Evolutionary conservation across 2,888 invertebrate species (phyloP).

Genomic region (Tenthredo distinguenda): DNA sequence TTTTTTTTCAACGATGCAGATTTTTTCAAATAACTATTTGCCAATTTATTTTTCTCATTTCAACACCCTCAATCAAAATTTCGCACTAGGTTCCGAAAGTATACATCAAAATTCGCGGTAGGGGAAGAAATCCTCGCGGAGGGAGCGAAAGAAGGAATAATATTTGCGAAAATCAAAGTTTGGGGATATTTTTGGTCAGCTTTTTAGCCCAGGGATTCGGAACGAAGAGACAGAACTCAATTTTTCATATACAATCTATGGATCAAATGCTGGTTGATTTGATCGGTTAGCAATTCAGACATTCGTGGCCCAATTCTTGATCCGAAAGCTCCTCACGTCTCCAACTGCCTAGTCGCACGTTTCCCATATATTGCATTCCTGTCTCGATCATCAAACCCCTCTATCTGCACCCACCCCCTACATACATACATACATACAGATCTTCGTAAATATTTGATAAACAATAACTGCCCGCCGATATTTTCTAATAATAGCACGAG

Average conservation of each 20-base stretch:
- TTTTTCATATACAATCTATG: neutral
- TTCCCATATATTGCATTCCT: constrained; percentile 29
- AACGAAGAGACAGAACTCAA: neutral
- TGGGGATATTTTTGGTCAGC: too few relatives aligned
- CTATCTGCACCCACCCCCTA: neutral
- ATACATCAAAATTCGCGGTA: too few relatives aligned
- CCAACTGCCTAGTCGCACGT: constrained; percentile 8
- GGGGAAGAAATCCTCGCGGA: too few relatives aligned
- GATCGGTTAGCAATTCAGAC: neutral
- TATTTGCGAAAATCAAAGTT: neutral
- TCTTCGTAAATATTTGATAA: neutral
- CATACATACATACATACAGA: neutral
- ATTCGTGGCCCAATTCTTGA: constrained; percentile 24
- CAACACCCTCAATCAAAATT: too few relatives aligned
- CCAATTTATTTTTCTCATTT: too few relatives aligned
- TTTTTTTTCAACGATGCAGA: neutral
- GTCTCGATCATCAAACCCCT: neutral
- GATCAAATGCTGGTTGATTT: neutral
- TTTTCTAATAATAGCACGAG: neutral
- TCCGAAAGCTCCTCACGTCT: neutral
- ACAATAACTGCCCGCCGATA: neutral
- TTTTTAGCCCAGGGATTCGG: neutral
- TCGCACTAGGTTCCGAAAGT: too few relatives aligned
- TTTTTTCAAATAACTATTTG: neutral
- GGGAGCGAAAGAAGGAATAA: neutral